Base-by-base conservation (phyloP, 2,797 vertebrate species). In the Synaphobranchus kaupii region DNA sequence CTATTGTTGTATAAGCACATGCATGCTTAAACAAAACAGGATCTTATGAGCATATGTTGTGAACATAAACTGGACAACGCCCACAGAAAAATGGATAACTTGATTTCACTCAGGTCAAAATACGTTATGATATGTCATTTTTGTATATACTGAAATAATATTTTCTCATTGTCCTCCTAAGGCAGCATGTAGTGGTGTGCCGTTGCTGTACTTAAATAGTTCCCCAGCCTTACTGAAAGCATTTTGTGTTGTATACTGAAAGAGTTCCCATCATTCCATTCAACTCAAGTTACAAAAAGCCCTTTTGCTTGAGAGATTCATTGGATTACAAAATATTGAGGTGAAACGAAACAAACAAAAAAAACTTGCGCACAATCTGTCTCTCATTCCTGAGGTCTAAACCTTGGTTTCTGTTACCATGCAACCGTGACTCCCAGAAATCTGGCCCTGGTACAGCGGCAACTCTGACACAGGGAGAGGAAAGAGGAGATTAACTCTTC, bases 361-460 rank as follows among this genome's bases (percentile, higher is more conserved):
- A 47, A 56, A 28, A 52, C 81, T 68, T 80, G 78, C 39, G 60
- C 89, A 58, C 80, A 86, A 86, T 87, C 84, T 89, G 60, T 22
- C 63, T 71, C 83, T 92, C 92, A 92, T 94, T 95, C 90, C 92
- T 94, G 92, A 89, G 93, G 90, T 92, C 84, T 60, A 91, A 91
- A 93, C 91, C 90, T 90, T 89, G 91, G 91, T 92, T 93, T 92
- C 89, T 91, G 92, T 92, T 93, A 88, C 94, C 90, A 92, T 92
- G 93, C 93, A 94, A 92, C 91, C 31, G 89, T 93, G 93, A 92
- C 87, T 92, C 91, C 89, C 89, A 91, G 92, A 93, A 93, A 92
- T 91, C 92, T 92, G 90, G 91, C 92, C 92, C 84, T 91, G 22
- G 15, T 25, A 22, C 34, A 48, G 63, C 83, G 73, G 85, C 83